Base-by-base conservation (phyloP, 2,888 invertebrate species). In the Iphiclides podalirius region DNA sequence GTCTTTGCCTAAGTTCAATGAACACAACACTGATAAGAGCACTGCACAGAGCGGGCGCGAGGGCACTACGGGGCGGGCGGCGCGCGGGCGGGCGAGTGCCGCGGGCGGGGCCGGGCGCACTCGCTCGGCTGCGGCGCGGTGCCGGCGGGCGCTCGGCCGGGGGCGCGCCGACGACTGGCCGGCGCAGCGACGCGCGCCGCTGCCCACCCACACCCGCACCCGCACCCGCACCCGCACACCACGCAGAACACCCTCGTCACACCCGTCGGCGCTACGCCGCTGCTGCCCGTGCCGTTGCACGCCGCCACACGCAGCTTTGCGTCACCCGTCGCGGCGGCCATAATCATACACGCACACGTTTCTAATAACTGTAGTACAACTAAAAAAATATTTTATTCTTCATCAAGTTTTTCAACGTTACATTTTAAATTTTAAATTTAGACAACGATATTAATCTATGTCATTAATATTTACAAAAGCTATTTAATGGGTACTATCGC, bases 61-160 rank as follows among this genome's bases (percentile, higher is more conserved):
- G 37, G 17, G 40, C 26, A 45, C 28, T 45, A 16, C 35, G 11
- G 33, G 38, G 33, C 23, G 43, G 26, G 36, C 16, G 28, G 12
- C 4, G 16, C 8, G 37, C 37, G 16, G 33, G 37, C n/a, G n/a
- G n/a, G 41, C 42, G 50, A 34, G 45, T 23, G 33, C 36, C 48
- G 48, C 40, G 45, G 42, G 36, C 55, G 51, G 50, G 53, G 53
- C 47, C 50, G 47, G 43, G 49, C 47, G 39, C 52, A 40, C 49
- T 50, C 45, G 45, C 55, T 50, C 44, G 45, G 38, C 38, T 43
- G 47, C 55, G 54, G 55, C 53, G 48, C 48, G 49, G 54, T 56
- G 53, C 55, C 46, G 39, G 23, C 46, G 31, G 58, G 54, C 57
- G 48, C 47, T 39, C 39, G 20, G 37, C 43, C 36, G 43, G 53